These are phyloP conservation scores for Artemia franciscana DNA, from an alignment of 1,140 invertebrate genomes.

Conservation along the genomic window DNA sequence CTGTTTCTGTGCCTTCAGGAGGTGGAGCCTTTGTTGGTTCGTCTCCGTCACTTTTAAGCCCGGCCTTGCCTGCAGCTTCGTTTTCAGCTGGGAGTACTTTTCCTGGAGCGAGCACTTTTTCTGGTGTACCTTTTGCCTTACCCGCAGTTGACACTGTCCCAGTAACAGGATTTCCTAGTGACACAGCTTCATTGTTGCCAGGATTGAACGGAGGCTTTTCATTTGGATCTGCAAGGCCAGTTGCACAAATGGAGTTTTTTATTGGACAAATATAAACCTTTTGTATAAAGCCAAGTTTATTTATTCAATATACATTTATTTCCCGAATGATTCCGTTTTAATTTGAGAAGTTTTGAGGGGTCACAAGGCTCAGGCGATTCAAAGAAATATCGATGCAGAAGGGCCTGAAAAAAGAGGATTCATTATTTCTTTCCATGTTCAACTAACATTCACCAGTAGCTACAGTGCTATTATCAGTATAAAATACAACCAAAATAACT, in stretches of 20 bases:
- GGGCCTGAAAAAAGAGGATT: constrained; percentile 22
- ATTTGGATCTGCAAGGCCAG: not conserved
- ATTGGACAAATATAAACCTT: not conserved
- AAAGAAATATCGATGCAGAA: constrained; percentile 30
- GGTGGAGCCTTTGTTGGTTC: no score
- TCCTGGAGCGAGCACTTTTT: no score
- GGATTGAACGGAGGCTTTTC: not conserved
- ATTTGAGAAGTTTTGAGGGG: constrained; percentile 25
- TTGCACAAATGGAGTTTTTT: not conserved
- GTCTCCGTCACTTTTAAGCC: no score
- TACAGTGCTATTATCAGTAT: no score
- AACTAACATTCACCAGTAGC: no score
- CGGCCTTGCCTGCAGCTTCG: no score
- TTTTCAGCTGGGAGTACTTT: no score
- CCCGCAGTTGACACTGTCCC: not conserved
- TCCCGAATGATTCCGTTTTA: constrained; percentile 4
- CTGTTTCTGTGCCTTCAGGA: not conserved
- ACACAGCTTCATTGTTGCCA: not conserved
- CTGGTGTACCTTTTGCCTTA: no score
- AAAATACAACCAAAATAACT: no score
- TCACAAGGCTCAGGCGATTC: constrained; percentile 26
- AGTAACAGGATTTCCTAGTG: not conserved
- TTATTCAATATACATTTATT: not conserved
- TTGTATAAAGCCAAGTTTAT: not conserved
- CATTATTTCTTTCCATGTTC: no score